Evolutionary conservation across 2,113 vertebrate genomes (phyloP), one percentile per base, ranked within the genome.

Genomic region (Vulpes lagopus): DNA sequence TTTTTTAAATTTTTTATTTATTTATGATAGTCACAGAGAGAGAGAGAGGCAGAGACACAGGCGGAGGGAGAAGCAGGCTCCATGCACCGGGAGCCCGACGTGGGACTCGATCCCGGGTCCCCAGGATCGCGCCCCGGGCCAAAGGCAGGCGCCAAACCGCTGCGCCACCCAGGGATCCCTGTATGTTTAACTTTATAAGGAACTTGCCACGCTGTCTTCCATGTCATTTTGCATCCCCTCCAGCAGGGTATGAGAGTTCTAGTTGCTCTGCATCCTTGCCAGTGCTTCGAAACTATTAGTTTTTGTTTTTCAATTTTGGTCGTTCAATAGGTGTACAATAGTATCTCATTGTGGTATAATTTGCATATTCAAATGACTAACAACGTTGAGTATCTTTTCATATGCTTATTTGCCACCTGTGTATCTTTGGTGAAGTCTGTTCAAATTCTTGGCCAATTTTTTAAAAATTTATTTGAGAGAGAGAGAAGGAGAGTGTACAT

Each of bases 151-250:
- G n/a, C n/a, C n/a, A n/a, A n/a, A n/a, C n/a, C n/a, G n/a, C n/a
- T n/a, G n/a, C n/a, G n/a, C n/a, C n/a, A n/a, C n/a, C n/a, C n/a
- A n/a, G n/a, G n/a, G n/a, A n/a, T n/a, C n/a, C n/a, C n/a, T 83
- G 32, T 67, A 43, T 76, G 73, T 95, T 86, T 94, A 74, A 94
- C 51, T 88, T 89, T 81, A 55, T 67, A 53, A 94, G 32, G 95
- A 64, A 83, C 38, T 38, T 38, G 74, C 19, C 22, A 43, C 32
- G 65, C 69, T 19, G 5, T 92, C 76, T 84, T 71, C 78, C n/a
- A 11, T 59, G 53, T 11, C 79, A 81, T 74, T 95, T 89, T 94
- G 49, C 22, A 38, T 32, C 64, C n/a, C 14, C 11, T 55, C n/a
- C 27, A 88, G 65, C 73, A 57, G 55, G 81, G 14, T 25, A 23